Base-by-base conservation (phyloP, 53 echinoderm and acorn worm genomes). In the Glandiceps talaboti region DNA sequence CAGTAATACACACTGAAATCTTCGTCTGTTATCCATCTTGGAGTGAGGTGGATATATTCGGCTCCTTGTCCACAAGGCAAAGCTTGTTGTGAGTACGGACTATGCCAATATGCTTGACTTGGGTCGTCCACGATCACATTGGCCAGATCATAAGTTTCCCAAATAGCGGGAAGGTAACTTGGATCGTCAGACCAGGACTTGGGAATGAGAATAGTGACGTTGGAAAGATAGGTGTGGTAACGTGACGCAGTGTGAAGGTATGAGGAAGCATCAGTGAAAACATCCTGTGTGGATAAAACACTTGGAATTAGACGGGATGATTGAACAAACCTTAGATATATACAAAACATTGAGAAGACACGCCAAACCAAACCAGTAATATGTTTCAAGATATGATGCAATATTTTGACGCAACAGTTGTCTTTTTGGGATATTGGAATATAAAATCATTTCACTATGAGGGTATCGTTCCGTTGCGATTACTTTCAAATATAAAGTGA, bases 141-240 rank as follows among this genome's bases (percentile, higher is more conserved):
- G 31, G 93, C 93, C 27, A 82, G 83, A 29, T 93, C 90, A 33
- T 87, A 93, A 74, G 90, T 85, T 77, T 87, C 82, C 26, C 85
- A 87, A 32, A 85, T 81, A 1, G 90, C 88, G 30, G 81, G 73
- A 75, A 83, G 30, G 83, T 93, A 93, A 76, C 87, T 88, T 0
- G 93, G 86, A 79, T 88, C 85, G 25, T 76, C 29, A 28, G 74
- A 81, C 92, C 93, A 89, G 73, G 87, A 84, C 77, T 85, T 90
- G 26, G 93, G 93, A 33, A 93, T 86, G 76, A 93, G 84, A 31
- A 93, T 93, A 25, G 93, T 90, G 45, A 90, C 83, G 33, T 85
- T 83, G 10, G 82, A 73, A 75, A 87, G 90, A 77, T 84, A 93
- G 27, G 90, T 83, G 14, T 89, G 73, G 27, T 88, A 76, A 73